Percentiles rank a stretch among this genome's conserved stretches.
phyloP scores from a whole-genome alignment of 2,888 invertebrate genomes.

The Oscheius sp. region DNA sequence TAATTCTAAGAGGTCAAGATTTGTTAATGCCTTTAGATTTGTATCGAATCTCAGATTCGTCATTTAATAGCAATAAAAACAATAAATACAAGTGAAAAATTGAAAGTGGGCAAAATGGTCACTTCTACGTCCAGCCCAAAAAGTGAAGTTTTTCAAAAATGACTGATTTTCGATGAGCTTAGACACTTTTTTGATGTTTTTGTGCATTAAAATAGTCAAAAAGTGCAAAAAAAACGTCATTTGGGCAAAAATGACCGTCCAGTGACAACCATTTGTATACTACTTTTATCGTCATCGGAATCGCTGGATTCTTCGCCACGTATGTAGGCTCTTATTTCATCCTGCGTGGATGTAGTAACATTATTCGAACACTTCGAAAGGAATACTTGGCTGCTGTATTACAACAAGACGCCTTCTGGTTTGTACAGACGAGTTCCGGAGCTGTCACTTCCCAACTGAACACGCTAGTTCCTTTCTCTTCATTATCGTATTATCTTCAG shows the following conservation, averaged over 20 bases:
- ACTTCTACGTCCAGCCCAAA: no score
- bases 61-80: no score
- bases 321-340: slow-evolving; percentile 9
- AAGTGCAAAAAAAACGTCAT: background rate
- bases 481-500: background rate
- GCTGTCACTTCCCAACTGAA: slow-evolving; percentile 43
- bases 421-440: slow-evolving; percentile 39
- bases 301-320: slow-evolving; percentile 2
- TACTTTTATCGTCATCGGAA: background rate
- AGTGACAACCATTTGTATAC: background rate
- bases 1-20: background rate
- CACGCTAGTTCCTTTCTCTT: slow-evolving; percentile 38
- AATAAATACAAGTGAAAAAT: no score
- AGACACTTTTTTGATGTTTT: background rate
- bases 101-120: no score
- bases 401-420: slow-evolving; percentile 44
- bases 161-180: background rate
- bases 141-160: no score
- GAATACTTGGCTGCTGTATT: slow-evolving; percentile 44
- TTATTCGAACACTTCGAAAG: slow-evolving; percentile 25
- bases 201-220: background rate
- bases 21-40: no score
- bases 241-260: background rate
- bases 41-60: no score
- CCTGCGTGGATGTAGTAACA: slow-evolving; percentile 7